Conservation (phyloP, 1,140 invertebrate species). For the Eumaeus atala region DNA sequence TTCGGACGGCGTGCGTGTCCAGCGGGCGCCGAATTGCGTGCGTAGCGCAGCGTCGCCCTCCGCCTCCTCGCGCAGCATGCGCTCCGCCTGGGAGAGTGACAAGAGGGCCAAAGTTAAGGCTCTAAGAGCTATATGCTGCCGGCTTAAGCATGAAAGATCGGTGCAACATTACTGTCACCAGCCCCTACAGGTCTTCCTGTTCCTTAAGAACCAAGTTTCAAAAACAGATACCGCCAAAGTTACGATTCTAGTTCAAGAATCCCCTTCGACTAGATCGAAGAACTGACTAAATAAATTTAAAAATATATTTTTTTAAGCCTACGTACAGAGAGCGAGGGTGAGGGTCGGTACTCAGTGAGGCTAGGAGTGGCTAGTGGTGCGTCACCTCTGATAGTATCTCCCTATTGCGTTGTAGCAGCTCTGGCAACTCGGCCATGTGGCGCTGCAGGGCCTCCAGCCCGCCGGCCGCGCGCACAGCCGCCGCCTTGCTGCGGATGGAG, state of each 20-base stretch:
- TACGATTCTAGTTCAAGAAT: not conserved
- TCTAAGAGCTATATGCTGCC: too few species aligned
- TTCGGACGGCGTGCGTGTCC: conserved; percentile 91
- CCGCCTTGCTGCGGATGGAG: conserved; percentile 92
- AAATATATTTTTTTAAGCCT: too few species aligned
- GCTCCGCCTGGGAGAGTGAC: conserved; percentile 76
- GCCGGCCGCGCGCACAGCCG: conserved; percentile 81
- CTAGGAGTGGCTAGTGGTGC: not conserved
- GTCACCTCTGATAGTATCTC: conserved; percentile 95
- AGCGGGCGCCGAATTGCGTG: conserved; percentile 92
- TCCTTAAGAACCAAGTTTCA: too few species aligned
- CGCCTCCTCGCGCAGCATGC: conserved; percentile 93
- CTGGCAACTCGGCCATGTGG: conserved; percentile 88
- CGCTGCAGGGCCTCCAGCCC: conserved; percentile 77
- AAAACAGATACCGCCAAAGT: not conserved
- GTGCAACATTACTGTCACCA: too few species aligned
- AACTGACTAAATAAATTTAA: too few species aligned
- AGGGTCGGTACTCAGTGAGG: too few species aligned
- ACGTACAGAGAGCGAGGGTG: too few species aligned
- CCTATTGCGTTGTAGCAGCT: conserved; percentile 91
- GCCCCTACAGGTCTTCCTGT: too few species aligned
- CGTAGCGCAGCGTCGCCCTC: conserved; percentile 91
- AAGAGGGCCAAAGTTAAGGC: not conserved
- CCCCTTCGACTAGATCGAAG: not conserved
- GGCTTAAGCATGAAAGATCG: too few species aligned